Conservation (phyloP, 2,113 vertebrate genomes). For the Festucalex cinctus region DNA sequence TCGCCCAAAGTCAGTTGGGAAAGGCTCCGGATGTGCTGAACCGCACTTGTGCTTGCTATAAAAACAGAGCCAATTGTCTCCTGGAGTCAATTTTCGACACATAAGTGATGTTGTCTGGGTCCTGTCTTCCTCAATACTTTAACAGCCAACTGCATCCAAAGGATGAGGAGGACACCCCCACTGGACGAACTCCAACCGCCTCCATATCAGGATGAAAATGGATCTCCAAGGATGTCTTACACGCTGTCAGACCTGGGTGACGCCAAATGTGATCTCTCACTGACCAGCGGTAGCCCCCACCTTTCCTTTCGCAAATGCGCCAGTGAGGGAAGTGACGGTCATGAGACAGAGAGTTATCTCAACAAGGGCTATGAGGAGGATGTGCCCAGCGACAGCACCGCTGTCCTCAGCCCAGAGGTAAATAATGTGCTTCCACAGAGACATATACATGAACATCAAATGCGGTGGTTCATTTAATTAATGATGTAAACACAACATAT, state of each 20-base stretch:
- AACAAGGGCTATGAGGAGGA: conserved; percentile 96
- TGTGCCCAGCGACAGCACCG: conserved; percentile 93
- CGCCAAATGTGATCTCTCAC: conserved; percentile 87
- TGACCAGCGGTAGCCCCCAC: conserved; percentile 87
- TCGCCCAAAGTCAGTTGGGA: not conserved
- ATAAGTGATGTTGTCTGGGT: not conserved
- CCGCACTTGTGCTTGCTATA: no score
- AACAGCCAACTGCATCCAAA: conserved; percentile 92
- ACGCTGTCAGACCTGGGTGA: conserved; percentile 90
- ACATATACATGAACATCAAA: not conserved
- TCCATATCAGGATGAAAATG: conserved; percentile 93
- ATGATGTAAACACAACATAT: not conserved
- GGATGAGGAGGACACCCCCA: conserved; percentile 92
- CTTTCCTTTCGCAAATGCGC: conserved; percentile 87
- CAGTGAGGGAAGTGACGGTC: conserved; percentile 85
- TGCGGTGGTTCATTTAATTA: not conserved
- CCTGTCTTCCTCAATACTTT: conserved; percentile 11
- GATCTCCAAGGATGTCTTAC: conserved; percentile 92
- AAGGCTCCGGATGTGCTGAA: no score
- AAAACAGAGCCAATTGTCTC: no score
- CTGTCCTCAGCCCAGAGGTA: conserved; percentile 94
- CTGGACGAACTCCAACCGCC: conserved; percentile 95
- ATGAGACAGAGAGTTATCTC: conserved; percentile 85
- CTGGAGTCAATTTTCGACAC: no score
- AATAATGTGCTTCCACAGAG: conserved; percentile 18